A percentile compares a stretch with the other conserved stretches of the same genome.
Evolutionary conservation across 2,113 vertebrate genomes (phyloP).

Genomic region (Tylochromis polylepis): DNA sequence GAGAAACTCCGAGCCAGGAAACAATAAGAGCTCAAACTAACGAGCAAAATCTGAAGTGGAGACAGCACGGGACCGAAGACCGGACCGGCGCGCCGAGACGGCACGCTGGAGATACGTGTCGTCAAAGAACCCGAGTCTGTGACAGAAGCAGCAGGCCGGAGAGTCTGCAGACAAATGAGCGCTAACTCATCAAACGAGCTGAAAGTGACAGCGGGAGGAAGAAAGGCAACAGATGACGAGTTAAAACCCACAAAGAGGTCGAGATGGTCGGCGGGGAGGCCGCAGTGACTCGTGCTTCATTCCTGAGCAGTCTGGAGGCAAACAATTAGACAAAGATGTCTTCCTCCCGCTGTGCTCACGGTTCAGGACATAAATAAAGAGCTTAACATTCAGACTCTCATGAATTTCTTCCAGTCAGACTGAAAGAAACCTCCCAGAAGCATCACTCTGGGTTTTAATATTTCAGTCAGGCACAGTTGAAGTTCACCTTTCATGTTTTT

Average conservation of each 20-base stretch:
- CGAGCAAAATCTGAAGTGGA: neutral
- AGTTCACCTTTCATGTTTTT: neutral
- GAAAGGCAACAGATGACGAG: neutral
- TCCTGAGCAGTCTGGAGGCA: neutral
- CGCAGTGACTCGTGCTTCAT: neutral
- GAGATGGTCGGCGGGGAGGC: neutral
- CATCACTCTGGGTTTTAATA: neutral
- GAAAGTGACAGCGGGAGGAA: neutral
- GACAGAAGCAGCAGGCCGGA: neutral
- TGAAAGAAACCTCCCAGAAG: neutral
- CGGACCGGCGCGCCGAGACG: neutral
- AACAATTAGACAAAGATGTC: neutral
- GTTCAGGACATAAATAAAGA: neutral
- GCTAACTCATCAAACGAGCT: neutral
- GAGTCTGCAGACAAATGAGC: neutral
- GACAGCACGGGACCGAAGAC: neutral
- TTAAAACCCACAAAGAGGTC: neutral
- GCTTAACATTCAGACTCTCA: neutral
- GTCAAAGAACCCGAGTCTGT: fast-evolving
- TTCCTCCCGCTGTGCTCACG: fast-evolving
- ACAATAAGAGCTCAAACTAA: neutral
- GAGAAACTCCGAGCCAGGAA: neutral
- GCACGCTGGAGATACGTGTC: neutral
- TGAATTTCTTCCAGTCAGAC: neutral
- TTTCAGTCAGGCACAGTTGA: neutral